Evolutionary conservation across 2,797 vertebrate genomes (phyloP), one percentile per base, ranked within the genome.

Genomic region (Catharus ustulatus): DNA sequence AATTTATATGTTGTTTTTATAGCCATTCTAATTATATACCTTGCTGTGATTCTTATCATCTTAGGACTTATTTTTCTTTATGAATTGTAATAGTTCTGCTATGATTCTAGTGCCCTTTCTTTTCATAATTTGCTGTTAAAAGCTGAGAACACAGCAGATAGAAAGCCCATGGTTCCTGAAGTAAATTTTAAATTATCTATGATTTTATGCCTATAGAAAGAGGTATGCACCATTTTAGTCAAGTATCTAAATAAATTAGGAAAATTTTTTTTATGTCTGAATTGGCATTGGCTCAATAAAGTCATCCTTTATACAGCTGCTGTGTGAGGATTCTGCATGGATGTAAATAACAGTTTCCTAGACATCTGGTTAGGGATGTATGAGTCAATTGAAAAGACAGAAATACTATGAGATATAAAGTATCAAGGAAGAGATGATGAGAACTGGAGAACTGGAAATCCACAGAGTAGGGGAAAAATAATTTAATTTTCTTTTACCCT

Each of bases 1-100:
- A 95, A 96, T 95, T 93, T 97, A 87, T 96, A 87, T 85, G 83
- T 95, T 95, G 87, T 83, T 89, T 80, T 94, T 96, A 88, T 72
- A 89, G 78, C 62, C 80, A 58, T 42, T 89, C 76, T 86, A 93
- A 95, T 95, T 94, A 94, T 92, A 84, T 86, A 94, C 84, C 94
- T 93, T 92, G 75, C 81, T 91, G 89, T 88, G 93, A 90, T 90
- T 82, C 92, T 94, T 93, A 94, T 12, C 36, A 46, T 94, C 80
- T 48, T 67, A 82, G 67, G 51, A 51, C 42, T 40, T 76, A 18
- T 38, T 61, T 93, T 90, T 71, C 76, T 80, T 76, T 79, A 79
- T 81, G 83, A 93, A 88, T 49, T 69, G 24, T 63, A 88, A 19
- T 86, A 58, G 55, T 34, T 84, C 36, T 76, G 14, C 38, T 84